Conservation (phyloP, 2,113 vertebrate genomes). For the Gobiocypris rarus region DNA sequence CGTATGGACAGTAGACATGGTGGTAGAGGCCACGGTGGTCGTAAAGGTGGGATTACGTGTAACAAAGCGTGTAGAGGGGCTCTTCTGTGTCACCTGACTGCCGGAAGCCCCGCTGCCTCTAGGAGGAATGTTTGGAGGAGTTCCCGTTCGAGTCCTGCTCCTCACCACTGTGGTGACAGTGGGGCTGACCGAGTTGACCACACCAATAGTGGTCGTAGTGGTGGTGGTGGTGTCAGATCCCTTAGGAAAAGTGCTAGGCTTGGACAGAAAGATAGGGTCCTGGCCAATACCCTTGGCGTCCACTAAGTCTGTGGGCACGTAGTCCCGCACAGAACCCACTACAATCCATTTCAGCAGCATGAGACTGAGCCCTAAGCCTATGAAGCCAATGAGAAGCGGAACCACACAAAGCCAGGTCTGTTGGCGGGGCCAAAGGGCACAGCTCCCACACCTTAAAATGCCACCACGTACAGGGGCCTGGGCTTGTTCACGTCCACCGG, state of each 20-base stretch:
- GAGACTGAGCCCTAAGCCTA: slow-evolving; percentile 90
- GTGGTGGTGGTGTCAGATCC: slow-evolving; percentile 74
- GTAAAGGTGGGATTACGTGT: slow-evolving; percentile 59
- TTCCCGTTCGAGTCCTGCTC: slow-evolving; percentile 68
- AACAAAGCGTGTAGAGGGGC: slow-evolving; percentile 65
- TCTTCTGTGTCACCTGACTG: slow-evolving; percentile 75
- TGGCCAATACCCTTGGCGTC: slow-evolving; percentile 91
- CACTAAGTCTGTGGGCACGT: slow-evolving; percentile 91
- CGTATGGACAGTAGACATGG: slow-evolving; percentile 58
- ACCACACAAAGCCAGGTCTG: slow-evolving; percentile 93
- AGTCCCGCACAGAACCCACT: slow-evolving; percentile 91
- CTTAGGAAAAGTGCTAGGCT: slow-evolving; percentile 88
- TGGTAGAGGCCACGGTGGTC: slow-evolving; percentile 58
- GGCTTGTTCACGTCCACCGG: slow-evolving; percentile 76
- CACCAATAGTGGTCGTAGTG: slow-evolving; percentile 63
- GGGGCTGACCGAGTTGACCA: slow-evolving; percentile 36
- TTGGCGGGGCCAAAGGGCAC: slow-evolving; percentile 91
- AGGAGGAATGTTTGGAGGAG: slow-evolving; percentile 69
- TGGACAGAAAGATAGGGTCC: slow-evolving; percentile 93
- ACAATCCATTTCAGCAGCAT: slow-evolving; percentile 97
- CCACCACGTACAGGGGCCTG: slow-evolving; percentile 78
- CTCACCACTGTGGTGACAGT: slow-evolving; percentile 49
- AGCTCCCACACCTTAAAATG: slow-evolving; percentile 82
- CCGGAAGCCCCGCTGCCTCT: slow-evolving; percentile 69
- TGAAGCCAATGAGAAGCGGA: slow-evolving; percentile 89